phyloP scores from a whole-genome alignment of 2,113 vertebrate genomes.

The Cervus canadensis region DNA sequence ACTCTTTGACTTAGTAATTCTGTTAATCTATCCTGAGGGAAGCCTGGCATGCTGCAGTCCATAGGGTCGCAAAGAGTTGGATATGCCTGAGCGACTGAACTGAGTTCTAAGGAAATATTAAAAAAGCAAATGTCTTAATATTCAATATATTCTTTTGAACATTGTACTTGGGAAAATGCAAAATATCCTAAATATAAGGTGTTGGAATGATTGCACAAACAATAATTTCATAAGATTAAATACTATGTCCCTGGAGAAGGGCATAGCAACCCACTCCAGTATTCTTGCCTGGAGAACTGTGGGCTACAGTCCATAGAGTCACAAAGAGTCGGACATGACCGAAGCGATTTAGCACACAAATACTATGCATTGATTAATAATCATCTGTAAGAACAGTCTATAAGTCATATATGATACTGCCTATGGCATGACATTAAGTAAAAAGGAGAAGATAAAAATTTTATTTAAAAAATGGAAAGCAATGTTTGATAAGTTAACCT shows the following conservation, averaged over 20 bases:
- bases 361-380: background rate
- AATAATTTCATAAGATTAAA: background rate
- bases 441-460: background rate
- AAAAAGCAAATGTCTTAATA: conserved; percentile 27
- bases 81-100: background rate
- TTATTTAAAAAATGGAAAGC: background rate
- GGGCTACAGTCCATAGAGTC: background rate
- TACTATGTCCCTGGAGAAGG: background rate
- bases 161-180: background rate
- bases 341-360: background rate
- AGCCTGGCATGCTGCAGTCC: background rate
- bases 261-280: background rate
- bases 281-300: background rate
- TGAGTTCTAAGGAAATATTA: background rate
- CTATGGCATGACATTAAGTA: background rate
- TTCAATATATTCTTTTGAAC: background rate
- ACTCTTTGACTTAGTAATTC: background rate
- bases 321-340: background rate
- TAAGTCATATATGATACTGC: background rate
- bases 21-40: background rate
- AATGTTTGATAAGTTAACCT: conserved; percentile 16
- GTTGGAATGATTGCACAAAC: background rate
- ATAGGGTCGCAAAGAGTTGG: background rate
- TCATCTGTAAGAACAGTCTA: background rate
- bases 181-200: conserved; percentile 15